These are phyloP conservation scores for Decapterus maruadsi DNA, from an alignment of 2,797 vertebrate species.

Conservation along the genomic window DNA sequence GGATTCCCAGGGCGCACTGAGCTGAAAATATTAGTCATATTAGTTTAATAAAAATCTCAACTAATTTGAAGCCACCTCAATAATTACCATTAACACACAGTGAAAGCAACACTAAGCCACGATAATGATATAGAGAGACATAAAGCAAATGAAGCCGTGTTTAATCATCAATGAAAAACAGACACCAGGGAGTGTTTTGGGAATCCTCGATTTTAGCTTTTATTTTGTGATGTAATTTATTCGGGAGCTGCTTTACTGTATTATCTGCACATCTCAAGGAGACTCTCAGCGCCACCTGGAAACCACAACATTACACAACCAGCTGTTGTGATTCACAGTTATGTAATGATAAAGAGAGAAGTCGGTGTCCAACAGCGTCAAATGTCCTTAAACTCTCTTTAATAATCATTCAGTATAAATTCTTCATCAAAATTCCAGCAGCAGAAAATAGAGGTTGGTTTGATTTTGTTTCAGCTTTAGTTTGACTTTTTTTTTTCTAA, in stretches of 20 bases:
- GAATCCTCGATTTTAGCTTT: not conserved
- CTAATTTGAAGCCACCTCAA: constrained; percentile 36
- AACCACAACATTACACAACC: constrained; percentile 22
- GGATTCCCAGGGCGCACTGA: constrained; percentile 44
- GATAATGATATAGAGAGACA: not conserved
- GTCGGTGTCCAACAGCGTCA: not conserved
- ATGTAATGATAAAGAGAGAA: constrained; percentile 11
- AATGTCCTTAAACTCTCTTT: not conserved
- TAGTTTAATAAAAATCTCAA: constrained; percentile 49
- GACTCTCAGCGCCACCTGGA: constrained; percentile 39
- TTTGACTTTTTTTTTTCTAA: not conserved
- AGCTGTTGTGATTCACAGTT: constrained; percentile 47
- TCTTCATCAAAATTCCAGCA: not conserved
- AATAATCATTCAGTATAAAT: no score
- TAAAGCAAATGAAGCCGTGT: not conserved
- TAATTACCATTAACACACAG: constrained; percentile 37
- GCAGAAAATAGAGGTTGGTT: not conserved
- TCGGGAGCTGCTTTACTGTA: not conserved
- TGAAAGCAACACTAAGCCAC: not conserved
- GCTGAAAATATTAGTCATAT: constrained; percentile 64
- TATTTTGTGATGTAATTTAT: not conserved
- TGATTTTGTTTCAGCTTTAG: not conserved
- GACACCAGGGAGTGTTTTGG: not conserved
- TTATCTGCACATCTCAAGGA: constrained; percentile 4
- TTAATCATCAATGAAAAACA: not conserved